Conservation (phyloP, 2,113 vertebrate species). For the Lamprologus lemairii region DNA sequence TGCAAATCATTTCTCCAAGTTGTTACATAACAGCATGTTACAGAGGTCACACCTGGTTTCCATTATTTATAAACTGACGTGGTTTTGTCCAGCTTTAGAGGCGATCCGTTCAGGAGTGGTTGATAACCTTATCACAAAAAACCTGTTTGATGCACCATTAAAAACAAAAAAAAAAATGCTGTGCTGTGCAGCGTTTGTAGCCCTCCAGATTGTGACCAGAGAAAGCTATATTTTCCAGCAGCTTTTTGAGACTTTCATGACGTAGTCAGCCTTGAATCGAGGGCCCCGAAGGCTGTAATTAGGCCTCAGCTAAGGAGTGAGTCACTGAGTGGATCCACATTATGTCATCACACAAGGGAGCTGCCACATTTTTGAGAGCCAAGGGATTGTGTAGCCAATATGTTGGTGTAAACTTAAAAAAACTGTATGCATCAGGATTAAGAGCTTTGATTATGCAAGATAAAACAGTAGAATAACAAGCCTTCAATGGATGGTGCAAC, state of each 20-base stretch:
- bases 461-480: neutral
- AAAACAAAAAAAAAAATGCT: neutral
- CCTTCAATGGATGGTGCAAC: neutral
- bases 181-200: neutral
- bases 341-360: conserved; percentile 25
- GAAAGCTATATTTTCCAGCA: neutral
- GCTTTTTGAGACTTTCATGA: neutral
- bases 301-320: conserved; percentile 6
- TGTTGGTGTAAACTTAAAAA: neutral
- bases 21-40: neutral
- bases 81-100: neutral
- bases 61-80: neutral
- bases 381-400: neutral
- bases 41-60: neutral
- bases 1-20: neutral
- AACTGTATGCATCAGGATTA: neutral
- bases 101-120: neutral
- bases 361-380: neutral
- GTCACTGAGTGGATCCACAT: neutral
- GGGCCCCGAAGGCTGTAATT: neutral
- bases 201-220: neutral
- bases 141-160: neutral
- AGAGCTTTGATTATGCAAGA: neutral
- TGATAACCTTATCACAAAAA: neutral
- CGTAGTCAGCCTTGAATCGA: neutral